Base-by-base conservation (phyloP, 2,113 vertebrate genomes). In the Emydocephalus ijimae region DNA sequence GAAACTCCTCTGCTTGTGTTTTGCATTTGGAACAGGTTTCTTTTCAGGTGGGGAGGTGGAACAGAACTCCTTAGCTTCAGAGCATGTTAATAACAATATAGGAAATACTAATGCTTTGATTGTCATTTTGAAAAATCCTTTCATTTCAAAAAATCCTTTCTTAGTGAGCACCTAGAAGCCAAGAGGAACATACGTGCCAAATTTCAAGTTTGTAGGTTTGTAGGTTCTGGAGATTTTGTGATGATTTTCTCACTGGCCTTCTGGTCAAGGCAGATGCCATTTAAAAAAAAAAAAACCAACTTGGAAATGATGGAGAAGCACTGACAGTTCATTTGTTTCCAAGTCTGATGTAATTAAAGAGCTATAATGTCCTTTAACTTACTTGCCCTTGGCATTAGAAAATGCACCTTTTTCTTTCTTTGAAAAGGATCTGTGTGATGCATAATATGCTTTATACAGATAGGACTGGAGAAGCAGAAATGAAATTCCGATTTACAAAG, bases 281-380 rank as follows among this genome's bases (percentile, higher is more conserved):
- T n/a, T n/a, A n/a, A n/a, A 55, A 91, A 34, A 43, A 43, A 43
- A 69, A 91, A 34, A 59, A 69, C 7, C 74, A 94, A 94, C 93
- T 93, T 93, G 55, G 94, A 91, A 93, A 92, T 93, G 29, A 52
- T 64, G 2, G 89, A 92, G 64, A 88, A 87, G 91, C 88, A 93
- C 29, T 94, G 96, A 95, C 94, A 95, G 93, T 91, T 94, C 89
- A 93, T 81, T 94, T 93, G 93, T 97, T 93, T 85, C 94, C 52
- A 39, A 92, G 81, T 23, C 88, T 89, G 85, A 85, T 95, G 92
- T 96, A 95, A 96, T 97, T 96, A 96, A 97, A 94, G 92, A 97
- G 92, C 91, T 94, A 69, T 94, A 64, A 90, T 61, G 74, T 95
- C 96, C 93, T 95, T 91, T 94, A 95, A 92, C 94, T 95, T 91